Evolutionary conservation across 1,140 invertebrate genomes (phyloP), one percentile per base, ranked within the genome.

Genomic region (Orius insidiosus): DNA sequence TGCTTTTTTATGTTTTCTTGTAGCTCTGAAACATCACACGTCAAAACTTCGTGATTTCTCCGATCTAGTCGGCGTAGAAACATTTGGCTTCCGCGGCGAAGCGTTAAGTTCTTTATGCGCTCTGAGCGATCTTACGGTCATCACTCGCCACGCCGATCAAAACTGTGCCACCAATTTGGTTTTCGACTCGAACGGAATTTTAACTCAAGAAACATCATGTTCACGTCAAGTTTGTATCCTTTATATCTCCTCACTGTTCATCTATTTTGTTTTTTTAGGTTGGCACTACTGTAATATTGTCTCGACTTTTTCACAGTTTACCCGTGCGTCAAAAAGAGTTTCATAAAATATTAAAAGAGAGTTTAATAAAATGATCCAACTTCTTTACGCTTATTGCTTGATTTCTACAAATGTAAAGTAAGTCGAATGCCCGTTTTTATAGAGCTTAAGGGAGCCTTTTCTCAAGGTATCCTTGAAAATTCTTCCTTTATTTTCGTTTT

Each of bases 71-170:
- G 71, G 67, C 47, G 74, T 96, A 1, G 68, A 72, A 37, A 96
- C 88, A 13, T 92, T 92, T 71, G 93, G 95, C 2, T 99, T 99
- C 63, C 70, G 95, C 52, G 95, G 95, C 7, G 94, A 98, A 74
- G 95, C 95, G 35, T 64, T 98, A 2, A 96, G 90, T 65, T 97
- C 94, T 0, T 66, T 98, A 1, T 96, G 90, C 69, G 79, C 88
- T 19, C 61, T 97, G 10, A 77, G 85, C 38, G 71, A 86, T 53
- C 63, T 97, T 45, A 69, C 62, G 42, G 75, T 99, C 16, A 74
- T 71, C 11, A 97, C 94, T 5, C 71, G 73, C 50, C 79, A 87
- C 62, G 56, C 62, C 34, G 66, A 58, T 31, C 63, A 63, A 43
- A 63, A 54, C 39, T 60, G 63, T 59, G 82, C 72, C 5, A 76